A percentile compares a stretch with the other conserved stretches of the same genome.
Conservation (phyloP, 2,888 invertebrate species). For the Itoplectis maculator region DNA sequence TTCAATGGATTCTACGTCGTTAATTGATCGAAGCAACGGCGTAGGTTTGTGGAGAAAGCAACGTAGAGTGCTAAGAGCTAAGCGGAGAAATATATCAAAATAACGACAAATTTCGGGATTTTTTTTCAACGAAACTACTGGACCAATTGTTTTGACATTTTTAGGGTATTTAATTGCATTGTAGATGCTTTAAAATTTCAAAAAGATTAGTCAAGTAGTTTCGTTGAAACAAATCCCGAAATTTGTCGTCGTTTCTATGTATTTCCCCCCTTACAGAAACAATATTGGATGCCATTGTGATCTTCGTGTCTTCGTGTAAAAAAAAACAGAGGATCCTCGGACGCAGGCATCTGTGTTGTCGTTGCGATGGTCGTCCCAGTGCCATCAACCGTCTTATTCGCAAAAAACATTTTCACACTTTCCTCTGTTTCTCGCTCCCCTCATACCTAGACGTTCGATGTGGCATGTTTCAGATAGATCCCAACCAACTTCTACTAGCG, state of each 20-base stretch:
- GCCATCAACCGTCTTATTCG: conserved; percentile 63
- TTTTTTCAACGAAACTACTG: no score
- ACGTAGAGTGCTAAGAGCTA: conserved; percentile 28
- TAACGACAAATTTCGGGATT: no score
- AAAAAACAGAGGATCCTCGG: conserved; percentile 42
- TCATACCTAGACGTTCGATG: conserved; percentile 82
- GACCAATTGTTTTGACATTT: no score
- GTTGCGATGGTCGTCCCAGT: conserved; percentile 68
- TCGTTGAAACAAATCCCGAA: no score
- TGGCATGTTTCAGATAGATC: conserved; percentile 87
- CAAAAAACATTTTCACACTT: conserved; percentile 16
- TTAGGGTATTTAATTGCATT: no score
- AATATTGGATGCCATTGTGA: conserved; percentile 27
- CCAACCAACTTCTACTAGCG: conserved; percentile 86
- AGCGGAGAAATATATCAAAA: no score
- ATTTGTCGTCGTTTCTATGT: no score
- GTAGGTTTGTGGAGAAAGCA: conserved; percentile 66
- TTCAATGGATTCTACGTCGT: neutral
- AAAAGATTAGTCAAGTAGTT: no score
- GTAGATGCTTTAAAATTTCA: no score
- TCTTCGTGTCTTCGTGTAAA: no score
- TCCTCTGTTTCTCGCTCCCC: conserved; percentile 61
- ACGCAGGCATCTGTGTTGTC: conserved; percentile 68
- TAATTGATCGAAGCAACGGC: conserved; percentile 75
- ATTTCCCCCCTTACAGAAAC: no score